phyloP scores from a whole-genome alignment of 2,888 invertebrate species.

The Heliconius hortense region DNA sequence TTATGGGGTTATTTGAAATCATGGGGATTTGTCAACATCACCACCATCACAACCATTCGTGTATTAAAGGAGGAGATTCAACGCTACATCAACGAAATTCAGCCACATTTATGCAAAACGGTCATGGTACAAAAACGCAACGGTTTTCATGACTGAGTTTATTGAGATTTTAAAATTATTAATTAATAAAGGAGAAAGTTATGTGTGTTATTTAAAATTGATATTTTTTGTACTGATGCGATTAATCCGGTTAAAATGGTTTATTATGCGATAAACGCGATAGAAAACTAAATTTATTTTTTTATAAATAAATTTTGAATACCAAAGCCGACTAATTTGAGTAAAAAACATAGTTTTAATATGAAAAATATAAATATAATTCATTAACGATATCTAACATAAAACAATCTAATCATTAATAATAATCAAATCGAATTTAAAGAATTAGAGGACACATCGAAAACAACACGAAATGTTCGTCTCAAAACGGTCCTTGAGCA shows the following conservation, averaged over 20 bases:
- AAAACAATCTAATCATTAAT: neutral
- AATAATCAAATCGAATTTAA: neutral
- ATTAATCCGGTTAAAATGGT: neutral
- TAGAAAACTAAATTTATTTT: neutral
- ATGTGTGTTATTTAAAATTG: no score
- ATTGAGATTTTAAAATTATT: no score
- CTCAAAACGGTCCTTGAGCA: constrained; percentile 34
- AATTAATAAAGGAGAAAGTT: no score
- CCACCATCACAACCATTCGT: neutral
- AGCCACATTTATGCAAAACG: constrained; percentile 42
- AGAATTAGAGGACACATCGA: neutral
- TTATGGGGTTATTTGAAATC: constrained; percentile 31
- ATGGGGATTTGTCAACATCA: neutral
- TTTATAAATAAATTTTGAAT: no score
- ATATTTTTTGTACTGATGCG: constrained; percentile 10
- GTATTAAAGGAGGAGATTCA: constrained; percentile 38
- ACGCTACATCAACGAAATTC: constrained; percentile 41
- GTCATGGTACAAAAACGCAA: neutral
- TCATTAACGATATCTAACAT: no score
- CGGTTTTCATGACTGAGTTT: no score
- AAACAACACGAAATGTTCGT: constrained; percentile 14
- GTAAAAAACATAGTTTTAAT: neutral
- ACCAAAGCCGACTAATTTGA: neutral
- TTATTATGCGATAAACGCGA: constrained; percentile 14
- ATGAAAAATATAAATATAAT: no score